Evolutionary conservation across 1,140 invertebrate genomes (phyloP).

Genomic region (Nephila pilipes): DNA sequence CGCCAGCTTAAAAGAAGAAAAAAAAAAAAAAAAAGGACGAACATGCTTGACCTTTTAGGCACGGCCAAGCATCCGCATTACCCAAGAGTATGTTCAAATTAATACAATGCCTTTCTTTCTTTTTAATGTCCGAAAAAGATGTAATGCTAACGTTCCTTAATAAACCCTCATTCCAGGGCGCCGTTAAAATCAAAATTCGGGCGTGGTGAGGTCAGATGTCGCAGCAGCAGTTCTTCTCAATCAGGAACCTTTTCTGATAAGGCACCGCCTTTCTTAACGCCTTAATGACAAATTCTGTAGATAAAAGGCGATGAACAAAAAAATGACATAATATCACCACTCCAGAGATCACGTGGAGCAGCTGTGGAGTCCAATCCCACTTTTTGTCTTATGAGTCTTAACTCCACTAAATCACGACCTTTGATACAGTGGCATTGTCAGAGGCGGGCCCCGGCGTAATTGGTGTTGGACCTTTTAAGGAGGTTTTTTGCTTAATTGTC

Average conservation of each 20-base stretch:
- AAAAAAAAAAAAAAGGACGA: neutral
- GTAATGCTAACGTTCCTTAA: neutral
- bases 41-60: neutral
- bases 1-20: neutral
- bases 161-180: slow-evolving; percentile 2
- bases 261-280: slow-evolving; percentile 47
- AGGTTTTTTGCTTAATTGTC: slow-evolving; percentile 53
- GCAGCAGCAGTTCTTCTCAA: slow-evolving; percentile 35
- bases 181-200: slow-evolving; percentile 53
- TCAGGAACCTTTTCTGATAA: slow-evolving; percentile 43
- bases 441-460: slow-evolving; percentile 27
- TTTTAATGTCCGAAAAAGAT: neutral
- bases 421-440: slow-evolving; percentile 26
- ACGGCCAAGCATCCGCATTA: slow-evolving; percentile 15
- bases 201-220: slow-evolving; percentile 49
- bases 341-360: slow-evolving; percentile 25
- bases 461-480: slow-evolving; percentile 54
- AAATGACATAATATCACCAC: slow-evolving; percentile 13
- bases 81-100: neutral
- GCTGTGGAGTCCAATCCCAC: slow-evolving; percentile 42
- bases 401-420: slow-evolving; percentile 50
- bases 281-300: slow-evolving; percentile 47
- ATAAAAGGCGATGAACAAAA: slow-evolving; percentile 42
- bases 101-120: neutral
- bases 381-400: slow-evolving; percentile 37